Evolutionary conservation across 1,140 invertebrate species (phyloP).

Genomic region (Hyles vespertilio): DNA sequence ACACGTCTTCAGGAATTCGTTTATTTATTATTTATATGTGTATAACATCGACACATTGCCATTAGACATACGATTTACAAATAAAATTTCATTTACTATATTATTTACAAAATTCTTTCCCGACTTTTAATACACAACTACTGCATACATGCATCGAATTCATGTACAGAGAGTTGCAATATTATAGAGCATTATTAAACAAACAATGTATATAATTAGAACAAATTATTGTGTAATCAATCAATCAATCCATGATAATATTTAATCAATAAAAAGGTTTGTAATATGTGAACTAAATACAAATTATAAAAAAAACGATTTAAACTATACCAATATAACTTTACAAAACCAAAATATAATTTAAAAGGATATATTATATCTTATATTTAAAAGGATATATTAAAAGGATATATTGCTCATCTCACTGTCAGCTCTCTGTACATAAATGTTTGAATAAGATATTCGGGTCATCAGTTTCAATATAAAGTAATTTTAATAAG

Average conservation of each 20-base stretch:
- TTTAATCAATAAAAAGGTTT: no score
- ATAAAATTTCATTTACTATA: constrained; percentile 56
- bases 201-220: not conserved
- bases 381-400: no score
- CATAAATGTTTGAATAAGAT: no score
- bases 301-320: no score
- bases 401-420: no score
- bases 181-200: not conserved
- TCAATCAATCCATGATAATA: no score
- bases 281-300: no score
- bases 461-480: not conserved
- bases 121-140: constrained; percentile 40
- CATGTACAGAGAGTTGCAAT: constrained; percentile 6
- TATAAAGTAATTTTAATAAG: not conserved
- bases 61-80: constrained; percentile 72
- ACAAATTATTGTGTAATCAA: no score
- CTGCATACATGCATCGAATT: constrained; percentile 9
- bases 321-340: no score
- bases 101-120: constrained; percentile 66
- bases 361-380: no score
- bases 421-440: no score
- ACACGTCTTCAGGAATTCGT: constrained; percentile 50
- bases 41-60: constrained; percentile 73
- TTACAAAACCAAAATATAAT: no score
- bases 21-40: constrained; percentile 63